Evolutionary conservation across 2,113 vertebrate species (phyloP), one percentile per base, ranked within the genome.

Genomic region (Chitala chitala): DNA sequence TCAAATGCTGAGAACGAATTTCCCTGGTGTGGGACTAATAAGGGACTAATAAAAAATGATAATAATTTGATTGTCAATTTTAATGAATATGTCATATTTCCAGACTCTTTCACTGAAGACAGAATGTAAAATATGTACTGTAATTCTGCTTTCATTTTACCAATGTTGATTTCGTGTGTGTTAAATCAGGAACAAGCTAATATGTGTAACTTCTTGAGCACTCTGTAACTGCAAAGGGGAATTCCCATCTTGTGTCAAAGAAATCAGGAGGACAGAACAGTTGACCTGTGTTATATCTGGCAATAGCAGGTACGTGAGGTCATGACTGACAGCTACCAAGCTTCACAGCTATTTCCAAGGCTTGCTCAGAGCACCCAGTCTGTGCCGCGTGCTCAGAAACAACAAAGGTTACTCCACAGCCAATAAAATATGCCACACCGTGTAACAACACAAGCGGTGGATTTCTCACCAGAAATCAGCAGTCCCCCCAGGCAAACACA

Each of bases 401-500:
- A 12, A 33, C 26, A 15, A 24, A 10, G 20, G 24, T 8, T 29
- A 9, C 24, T 13, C 29, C 10, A n/a, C 20, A 72, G 31, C 71
- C 42, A 40, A 56, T 38, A 29, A 44, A 44, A 12, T 7, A n/a
- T 17, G 56, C 17, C 48, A 10, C 3, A 22, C 42, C 38, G 40
- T 31, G 22, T 15, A 44, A 48, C 6, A 69, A 48, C 51, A 53
- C 20, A 38, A n/a, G 33, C 51, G 9, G 50, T 22, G 6, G 66
- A 20, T 1, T 10, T 72, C 55, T 22, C 3, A 26, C 20, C 29
- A 15, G 51, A 69, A 75, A 75, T 58, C 36, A 33, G 29, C 36
- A 46, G 64, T 22, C 24, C 73, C 73, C 64, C 69, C 53, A 48
- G 73, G 73, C 73, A 42, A 53, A 75, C 58, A 58, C 73, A 58